A percentile compares a stretch with the other conserved stretches of the same genome.
Conservation (phyloP, 1,140 invertebrate genomes). For the Dendroctonus ponderosae region DNA sequence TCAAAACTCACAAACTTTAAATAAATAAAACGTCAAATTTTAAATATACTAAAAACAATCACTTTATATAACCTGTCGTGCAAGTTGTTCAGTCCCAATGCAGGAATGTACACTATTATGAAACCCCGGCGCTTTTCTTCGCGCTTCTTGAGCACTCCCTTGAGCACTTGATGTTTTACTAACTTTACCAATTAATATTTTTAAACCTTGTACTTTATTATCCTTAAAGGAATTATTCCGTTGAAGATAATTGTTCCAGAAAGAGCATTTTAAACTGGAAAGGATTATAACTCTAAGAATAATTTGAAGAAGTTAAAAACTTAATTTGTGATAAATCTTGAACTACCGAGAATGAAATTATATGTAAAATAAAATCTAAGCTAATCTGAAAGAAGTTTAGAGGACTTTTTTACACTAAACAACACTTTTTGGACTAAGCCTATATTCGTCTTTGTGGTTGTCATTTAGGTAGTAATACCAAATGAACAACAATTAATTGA, state of each 20-base stretch:
- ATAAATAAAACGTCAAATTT: no score
- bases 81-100: constrained; percentile 15
- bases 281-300: constrained; percentile 22
- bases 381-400: no score
- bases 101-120: constrained; percentile 23
- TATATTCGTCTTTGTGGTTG: no score
- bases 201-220: constrained; percentile 44
- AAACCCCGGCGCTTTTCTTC: constrained; percentile 34
- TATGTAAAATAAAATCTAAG: no score
- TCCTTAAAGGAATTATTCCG: constrained; percentile 42
- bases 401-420: no score
- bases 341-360: no score
- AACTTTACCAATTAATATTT: constrained; percentile 50
- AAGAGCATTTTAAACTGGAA: constrained; percentile 29
- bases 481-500: no score
- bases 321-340: neutral
- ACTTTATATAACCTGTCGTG: constrained; percentile 6
- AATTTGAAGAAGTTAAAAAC: constrained; percentile 14
- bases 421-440: no score
- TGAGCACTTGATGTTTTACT: constrained; percentile 41
- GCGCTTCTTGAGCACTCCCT: constrained; percentile 42
- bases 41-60: neutral
- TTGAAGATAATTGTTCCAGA: constrained; percentile 36
- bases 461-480: no score
- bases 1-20: no score